Base-by-base conservation (phyloP, 1,140 invertebrate species). In the Drosophila elegans region DNA sequence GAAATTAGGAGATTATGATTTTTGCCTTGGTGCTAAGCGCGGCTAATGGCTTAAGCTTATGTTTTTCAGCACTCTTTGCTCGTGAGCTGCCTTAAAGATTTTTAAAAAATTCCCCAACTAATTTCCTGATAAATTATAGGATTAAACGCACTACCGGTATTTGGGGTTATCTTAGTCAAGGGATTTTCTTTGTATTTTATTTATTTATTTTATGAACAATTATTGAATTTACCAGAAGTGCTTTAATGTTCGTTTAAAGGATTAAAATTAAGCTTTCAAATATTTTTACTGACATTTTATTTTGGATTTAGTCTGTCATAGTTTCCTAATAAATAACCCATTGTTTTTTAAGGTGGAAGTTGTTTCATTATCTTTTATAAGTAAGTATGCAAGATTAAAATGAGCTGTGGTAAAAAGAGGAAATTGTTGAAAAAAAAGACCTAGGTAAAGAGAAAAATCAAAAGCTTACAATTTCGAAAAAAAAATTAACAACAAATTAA, bases 1-100 rank as follows among this genome's bases (percentile, higher is more conserved):
- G 29, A 88, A 83, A 88, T 86, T 82, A 88, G 66, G 68, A 76
- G 83, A 86, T 83, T 86, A 86, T 88, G 83, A 88, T 83, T 86
- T 79, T 73, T 79, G 75, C 62, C 59, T 52, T 61, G 32, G 21
- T 45, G 56, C 51, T 88, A 83, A 88, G 83, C 83, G 55, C 32
- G 46, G 66, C 79, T 88, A 86, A 86, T 86, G 83, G 79, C 72
- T 83, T 41, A 66, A 75, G 83, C 83, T 88, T 76, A 86, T 78
- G 69, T 45, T 79, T 42, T 46, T 57, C 71, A 57, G 41, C 57
- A 49, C 51, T 42, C 41, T 56, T 53, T 29, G 34, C 54, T 48
- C 21, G 39, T 27, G 25, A 44, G 49, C 51, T 59, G 29, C 9
- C 29, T 69, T 55, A 29, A 53, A 62, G 68, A 66, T 46, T 38